Evolutionary conservation across 2,888 invertebrate species (phyloP).

Genomic region (Metallyticus violacea): DNA sequence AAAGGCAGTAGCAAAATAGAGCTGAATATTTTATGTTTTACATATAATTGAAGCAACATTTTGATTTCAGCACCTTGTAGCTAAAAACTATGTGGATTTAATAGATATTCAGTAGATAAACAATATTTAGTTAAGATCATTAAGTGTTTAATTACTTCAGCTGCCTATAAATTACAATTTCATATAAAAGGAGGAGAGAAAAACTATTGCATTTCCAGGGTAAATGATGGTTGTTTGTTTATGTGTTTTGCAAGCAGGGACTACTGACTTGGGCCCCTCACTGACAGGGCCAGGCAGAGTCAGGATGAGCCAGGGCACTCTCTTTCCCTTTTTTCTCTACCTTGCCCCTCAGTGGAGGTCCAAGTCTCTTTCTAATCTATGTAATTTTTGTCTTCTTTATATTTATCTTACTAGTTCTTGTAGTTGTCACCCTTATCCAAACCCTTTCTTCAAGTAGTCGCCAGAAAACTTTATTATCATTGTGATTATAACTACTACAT

Average conservation of each 20-base stretch:
- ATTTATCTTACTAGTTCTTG: background rate
- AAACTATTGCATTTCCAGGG: background rate
- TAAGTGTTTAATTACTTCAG: background rate
- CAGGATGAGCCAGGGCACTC: background rate
- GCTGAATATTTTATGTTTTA: no score
- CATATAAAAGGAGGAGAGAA: background rate
- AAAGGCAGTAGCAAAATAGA: no score
- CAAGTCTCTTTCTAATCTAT: background rate
- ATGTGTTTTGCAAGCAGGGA: background rate
- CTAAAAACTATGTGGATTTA: no score
- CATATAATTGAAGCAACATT: no score
- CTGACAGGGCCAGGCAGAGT: background rate
- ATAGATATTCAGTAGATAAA: no score
- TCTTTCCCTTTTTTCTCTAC: background rate
- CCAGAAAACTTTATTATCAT: background rate
- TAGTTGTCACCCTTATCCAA: background rate
- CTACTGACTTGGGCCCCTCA: background rate
- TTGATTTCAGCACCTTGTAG: no score
- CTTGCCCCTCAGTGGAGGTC: background rate
- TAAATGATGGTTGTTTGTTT: background rate
- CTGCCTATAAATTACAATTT: background rate
- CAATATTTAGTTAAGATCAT: background rate
- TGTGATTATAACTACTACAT: background rate
- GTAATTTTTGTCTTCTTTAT: background rate
- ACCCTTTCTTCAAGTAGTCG: background rate